phyloP scores from a whole-genome alignment of 2,888 invertebrate genomes.

The Danaus chrysippus region DNA sequence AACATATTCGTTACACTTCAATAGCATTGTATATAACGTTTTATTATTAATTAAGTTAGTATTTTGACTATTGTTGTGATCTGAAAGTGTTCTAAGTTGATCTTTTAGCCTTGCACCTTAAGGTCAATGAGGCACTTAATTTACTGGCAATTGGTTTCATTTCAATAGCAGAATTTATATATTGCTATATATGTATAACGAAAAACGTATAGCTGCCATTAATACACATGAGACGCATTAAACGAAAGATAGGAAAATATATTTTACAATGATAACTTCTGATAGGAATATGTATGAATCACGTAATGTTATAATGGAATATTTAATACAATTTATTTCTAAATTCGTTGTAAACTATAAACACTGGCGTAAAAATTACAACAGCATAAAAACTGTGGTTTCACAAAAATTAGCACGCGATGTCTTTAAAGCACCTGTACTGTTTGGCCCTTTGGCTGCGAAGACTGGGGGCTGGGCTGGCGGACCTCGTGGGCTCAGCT shows the following conservation, averaged over 20 bases:
- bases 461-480: slow-evolving; percentile 77
- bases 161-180: not conserved
- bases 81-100: not conserved
- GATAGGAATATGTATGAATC: not conserved
- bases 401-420: slow-evolving; percentile 39
- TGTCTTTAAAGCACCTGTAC: slow-evolving; percentile 59
- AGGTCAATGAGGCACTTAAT: not conserved
- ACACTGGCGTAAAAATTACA: not conserved
- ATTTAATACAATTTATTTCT: not conserved
- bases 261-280: not conserved
- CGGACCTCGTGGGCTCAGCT: slow-evolving; percentile 63
- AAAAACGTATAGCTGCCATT: not conserved
- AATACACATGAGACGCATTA: not conserved
- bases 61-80: not conserved
- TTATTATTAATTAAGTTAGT: no score
- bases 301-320: not conserved
- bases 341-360: not conserved
- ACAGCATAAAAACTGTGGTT: slow-evolving; percentile 31
- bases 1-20: slow-evolving; percentile 3
- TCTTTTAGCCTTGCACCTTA: slow-evolving; percentile 1
- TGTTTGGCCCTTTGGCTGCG: slow-evolving; percentile 73
- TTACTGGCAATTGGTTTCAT: not conserved
- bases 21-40: not conserved
- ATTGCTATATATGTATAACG: no score
- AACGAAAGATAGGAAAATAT: not conserved